Conservation (phyloP, 2,113 vertebrate genomes). For the Pelecanus crispus region DNA sequence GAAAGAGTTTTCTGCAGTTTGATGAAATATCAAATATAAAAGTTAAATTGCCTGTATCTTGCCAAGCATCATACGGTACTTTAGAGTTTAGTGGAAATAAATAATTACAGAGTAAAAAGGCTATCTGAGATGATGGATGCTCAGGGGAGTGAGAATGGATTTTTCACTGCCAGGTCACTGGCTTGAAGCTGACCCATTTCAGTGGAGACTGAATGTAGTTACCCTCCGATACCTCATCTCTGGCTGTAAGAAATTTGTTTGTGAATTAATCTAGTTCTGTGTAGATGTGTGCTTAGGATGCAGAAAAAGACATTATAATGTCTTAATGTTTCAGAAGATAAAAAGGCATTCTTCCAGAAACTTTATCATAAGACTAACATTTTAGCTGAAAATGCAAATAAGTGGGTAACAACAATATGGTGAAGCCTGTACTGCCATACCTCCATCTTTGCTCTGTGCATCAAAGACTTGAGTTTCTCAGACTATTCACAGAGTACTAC, state of each 20-base stretch:
- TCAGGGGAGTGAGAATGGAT: neutral
- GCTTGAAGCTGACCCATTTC: neutral
- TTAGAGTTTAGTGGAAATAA: constrained; percentile 5
- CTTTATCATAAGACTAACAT: neutral
- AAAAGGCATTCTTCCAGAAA: neutral
- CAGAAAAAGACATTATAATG: neutral
- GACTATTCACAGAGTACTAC: neutral
- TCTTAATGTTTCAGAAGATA: neutral
- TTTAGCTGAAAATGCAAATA: neutral
- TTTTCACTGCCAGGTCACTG: neutral
- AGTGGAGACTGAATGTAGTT: neutral
- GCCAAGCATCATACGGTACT: neutral
- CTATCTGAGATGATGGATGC: neutral
- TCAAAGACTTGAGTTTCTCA: neutral
- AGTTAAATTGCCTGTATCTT: constrained; percentile 39
- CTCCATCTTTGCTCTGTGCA: neutral
- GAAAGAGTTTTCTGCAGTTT: constrained; percentile 13
- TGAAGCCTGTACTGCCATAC: neutral
- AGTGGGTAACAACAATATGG: neutral
- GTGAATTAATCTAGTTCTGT: neutral
- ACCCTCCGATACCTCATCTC: neutral
- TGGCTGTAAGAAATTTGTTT: neutral
- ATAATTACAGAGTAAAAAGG: neutral
- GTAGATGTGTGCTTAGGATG: neutral
- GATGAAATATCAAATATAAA: constrained; percentile 32